Conservation (phyloP, 2,113 vertebrate species). For the Eidolon helvum region DNA sequence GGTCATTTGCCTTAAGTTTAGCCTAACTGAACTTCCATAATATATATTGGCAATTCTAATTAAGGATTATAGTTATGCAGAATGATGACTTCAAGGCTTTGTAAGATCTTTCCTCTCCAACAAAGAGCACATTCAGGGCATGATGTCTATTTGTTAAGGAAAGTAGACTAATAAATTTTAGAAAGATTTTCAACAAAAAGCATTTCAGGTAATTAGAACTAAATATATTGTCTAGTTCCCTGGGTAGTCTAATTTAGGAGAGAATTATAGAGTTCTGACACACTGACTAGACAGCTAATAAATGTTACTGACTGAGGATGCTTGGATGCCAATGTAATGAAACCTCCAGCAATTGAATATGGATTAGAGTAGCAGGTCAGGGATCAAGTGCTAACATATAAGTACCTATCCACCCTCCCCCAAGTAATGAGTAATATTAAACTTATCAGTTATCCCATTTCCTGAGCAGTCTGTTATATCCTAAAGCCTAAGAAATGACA, state of each 20-base stretch:
- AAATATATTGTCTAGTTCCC: neutral
- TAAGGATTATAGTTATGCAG: neutral
- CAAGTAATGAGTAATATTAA: neutral
- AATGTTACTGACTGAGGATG: neutral
- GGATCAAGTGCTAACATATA: neutral
- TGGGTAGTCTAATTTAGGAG: neutral
- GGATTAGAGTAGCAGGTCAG: neutral
- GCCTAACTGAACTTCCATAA: neutral
- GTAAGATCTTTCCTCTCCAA: neutral
- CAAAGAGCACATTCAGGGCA: neutral
- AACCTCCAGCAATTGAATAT: neutral
- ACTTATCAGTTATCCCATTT: neutral
- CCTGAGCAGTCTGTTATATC: neutral
- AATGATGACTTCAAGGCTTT: neutral
- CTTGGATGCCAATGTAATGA: neutral
- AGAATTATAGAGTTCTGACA: neutral
- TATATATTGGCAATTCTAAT: neutral
- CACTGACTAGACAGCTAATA: neutral
- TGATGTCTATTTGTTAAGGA: neutral
- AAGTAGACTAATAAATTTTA: neutral
- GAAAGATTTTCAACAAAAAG: constrained; percentile 43
- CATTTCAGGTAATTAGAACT: constrained; percentile 21
- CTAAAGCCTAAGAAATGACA: neutral
- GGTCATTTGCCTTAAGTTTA: neutral
- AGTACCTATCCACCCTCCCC: neutral